Base-by-base conservation (phyloP, 2,888 invertebrate genomes). In the Philereme transversata region DNA sequence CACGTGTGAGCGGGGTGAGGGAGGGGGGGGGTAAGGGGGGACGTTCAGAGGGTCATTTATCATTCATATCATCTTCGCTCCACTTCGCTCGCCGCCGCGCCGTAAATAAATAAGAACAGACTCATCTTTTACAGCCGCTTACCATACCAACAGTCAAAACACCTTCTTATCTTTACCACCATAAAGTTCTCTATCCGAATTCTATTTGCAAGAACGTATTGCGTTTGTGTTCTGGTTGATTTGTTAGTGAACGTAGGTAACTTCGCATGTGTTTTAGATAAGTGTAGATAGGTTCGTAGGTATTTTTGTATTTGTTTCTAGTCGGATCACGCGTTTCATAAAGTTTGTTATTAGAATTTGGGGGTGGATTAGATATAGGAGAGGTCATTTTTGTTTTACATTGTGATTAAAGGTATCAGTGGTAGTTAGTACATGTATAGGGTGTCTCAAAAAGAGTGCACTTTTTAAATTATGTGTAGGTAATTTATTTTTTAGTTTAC, bases 21-120 rank as follows among this genome's bases (percentile, higher is more conserved):
- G 75, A 77, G 72, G 64, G 70, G 74, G 73, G 71, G 70, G 69
- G 64, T 72, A 67, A 70, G 73, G 75, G 80, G 76, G 64, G 63
- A 75, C 77, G 84, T 80, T 85, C 84, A 78, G 86, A 86, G 91
- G 92, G 91, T 92, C 92, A 92, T 92, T 92, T 92, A 92, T 92
- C 92, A 92, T 92, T 92, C 91, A 92, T 92, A 92, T 92, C 92
- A 92, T 92, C 92, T 92, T 91, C 91, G 92, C 92, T 92, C 92
- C 90, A 92, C 91, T 92, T 91, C 92, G 91, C 90, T 91, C 92
- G 90, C 90, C 91, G 90, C 91, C 88, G 87, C 90, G 87, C 86
- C 88, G 90, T 92, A 92, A 92, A 92, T 92, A 92, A 92, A 92
- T 91, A 92, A 91, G 91, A 90, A 92, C 91, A 91, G 90, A 88